Conservation (phyloP, 2,888 invertebrate genomes). For the Leptopterna dolabrata region DNA sequence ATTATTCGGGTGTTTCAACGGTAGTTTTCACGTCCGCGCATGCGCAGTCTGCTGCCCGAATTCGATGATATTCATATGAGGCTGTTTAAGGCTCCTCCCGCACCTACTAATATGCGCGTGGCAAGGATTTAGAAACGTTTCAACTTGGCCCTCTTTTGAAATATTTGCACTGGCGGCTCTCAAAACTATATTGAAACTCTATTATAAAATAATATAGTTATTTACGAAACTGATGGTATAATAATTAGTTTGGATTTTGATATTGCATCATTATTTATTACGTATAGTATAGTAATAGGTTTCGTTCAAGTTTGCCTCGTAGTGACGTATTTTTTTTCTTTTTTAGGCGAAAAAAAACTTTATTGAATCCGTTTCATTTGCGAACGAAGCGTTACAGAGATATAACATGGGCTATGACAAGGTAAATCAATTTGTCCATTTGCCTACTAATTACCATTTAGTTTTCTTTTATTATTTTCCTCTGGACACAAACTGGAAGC, state of each 20-base stretch:
- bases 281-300: not conserved
- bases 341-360: constrained; percentile 56
- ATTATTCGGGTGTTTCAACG: too few species aligned
- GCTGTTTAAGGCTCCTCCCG: too few species aligned
- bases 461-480: not conserved
- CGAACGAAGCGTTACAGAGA: constrained; percentile 55
- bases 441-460: constrained; percentile 13
- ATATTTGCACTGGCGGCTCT: too few species aligned
- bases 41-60: too few species aligned
- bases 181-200: too few species aligned
- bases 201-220: too few species aligned
- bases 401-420: constrained; percentile 55
- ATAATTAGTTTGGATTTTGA: not conserved
- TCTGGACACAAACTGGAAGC: not conserved
- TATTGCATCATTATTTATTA: not conserved
- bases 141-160: too few species aligned
- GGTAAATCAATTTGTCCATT: constrained; percentile 38
- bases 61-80: too few species aligned
- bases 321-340: constrained; percentile 44
- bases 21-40: too few species aligned
- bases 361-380: constrained; percentile 53
- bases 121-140: too few species aligned
- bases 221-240: too few species aligned
- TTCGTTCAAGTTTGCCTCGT: not conserved
- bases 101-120: too few species aligned